These are phyloP conservation scores for Drosophila borborema DNA, from an alignment of 2,888 invertebrate genomes.

Conservation along the genomic window DNA sequence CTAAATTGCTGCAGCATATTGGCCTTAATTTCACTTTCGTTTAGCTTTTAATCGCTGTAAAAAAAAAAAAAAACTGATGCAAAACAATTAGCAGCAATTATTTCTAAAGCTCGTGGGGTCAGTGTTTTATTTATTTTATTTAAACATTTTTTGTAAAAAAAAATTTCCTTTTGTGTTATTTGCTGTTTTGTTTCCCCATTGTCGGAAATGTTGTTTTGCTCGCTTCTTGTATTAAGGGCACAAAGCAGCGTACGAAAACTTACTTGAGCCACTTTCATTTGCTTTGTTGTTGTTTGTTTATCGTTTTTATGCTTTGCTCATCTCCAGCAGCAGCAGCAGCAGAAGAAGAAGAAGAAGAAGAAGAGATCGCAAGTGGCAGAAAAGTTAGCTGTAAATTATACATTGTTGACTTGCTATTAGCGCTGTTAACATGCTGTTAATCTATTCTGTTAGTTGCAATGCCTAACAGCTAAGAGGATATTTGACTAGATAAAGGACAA, in stretches of 20 bases:
- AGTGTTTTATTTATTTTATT: slow-evolving; percentile 18
- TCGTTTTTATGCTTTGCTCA: slow-evolving; percentile 8
- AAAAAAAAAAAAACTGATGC: slow-evolving; percentile 17
- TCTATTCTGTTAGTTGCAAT: neutral
- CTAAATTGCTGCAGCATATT: slow-evolving; percentile 25
- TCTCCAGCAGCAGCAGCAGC: neutral
- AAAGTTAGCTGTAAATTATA: slow-evolving; percentile 9
- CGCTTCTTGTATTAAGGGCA: slow-evolving; percentile 49
- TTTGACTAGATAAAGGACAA: neutral
- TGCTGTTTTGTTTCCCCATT: slow-evolving; percentile 15
- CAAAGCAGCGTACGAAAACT: slow-evolving; percentile 23
- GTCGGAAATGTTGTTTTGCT: slow-evolving; percentile 17
- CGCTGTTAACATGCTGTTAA: slow-evolving; percentile 17
- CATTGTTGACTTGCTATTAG: slow-evolving; percentile 18
- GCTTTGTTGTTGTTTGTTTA: slow-evolving; percentile 18
- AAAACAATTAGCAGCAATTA: slow-evolving; percentile 51
- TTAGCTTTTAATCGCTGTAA: slow-evolving; percentile 23
- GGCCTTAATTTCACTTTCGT: slow-evolving; percentile 51
- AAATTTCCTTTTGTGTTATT: slow-evolving; percentile 15
- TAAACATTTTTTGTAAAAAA: neutral
- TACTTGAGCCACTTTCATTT: slow-evolving; percentile 46
- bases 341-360: too few species aligned
- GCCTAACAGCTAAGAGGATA: neutral
- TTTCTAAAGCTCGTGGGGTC: slow-evolving; percentile 17
- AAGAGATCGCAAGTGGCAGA: neutral